phyloP scores from a whole-genome alignment of 2,797 vertebrate genomes.

The Phyllotis vaccarum region DNA sequence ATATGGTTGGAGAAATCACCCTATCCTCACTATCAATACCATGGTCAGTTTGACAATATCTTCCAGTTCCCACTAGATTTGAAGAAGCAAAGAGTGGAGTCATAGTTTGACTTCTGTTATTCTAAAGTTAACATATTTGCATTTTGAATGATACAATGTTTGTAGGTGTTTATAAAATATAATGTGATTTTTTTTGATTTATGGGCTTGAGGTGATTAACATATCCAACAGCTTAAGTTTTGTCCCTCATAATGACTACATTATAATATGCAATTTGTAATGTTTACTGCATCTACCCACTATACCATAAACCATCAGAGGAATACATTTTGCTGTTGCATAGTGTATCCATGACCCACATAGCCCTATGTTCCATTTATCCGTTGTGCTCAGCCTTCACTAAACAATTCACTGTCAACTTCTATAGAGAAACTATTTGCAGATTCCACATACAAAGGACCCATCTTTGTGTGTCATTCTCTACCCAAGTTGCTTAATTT shows the following conservation, averaged over 20 bases:
- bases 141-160: neutral
- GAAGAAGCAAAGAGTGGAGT: neutral
- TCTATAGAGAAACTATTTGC: neutral
- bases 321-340: neutral
- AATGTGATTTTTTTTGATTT: neutral
- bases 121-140: neutral
- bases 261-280: neutral
- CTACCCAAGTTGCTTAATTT: neutral
- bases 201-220: neutral
- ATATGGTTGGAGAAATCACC: neutral
- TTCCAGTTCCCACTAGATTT: neutral
- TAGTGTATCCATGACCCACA: neutral
- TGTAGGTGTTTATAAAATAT: neutral
- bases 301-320: neutral
- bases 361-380: neutral
- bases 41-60: neutral
- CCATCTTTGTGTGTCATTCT: neutral
- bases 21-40: neutral
- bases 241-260: neutral
- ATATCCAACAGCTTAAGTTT: neutral
- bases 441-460: neutral
- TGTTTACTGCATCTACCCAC: neutral
- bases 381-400: neutral
- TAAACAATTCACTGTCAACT: neutral
- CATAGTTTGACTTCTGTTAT: neutral